Evolutionary conservation across 1,140 invertebrate species (phyloP), one percentile per base, ranked within the genome.

Genomic region (Brachionus rubens): DNA sequence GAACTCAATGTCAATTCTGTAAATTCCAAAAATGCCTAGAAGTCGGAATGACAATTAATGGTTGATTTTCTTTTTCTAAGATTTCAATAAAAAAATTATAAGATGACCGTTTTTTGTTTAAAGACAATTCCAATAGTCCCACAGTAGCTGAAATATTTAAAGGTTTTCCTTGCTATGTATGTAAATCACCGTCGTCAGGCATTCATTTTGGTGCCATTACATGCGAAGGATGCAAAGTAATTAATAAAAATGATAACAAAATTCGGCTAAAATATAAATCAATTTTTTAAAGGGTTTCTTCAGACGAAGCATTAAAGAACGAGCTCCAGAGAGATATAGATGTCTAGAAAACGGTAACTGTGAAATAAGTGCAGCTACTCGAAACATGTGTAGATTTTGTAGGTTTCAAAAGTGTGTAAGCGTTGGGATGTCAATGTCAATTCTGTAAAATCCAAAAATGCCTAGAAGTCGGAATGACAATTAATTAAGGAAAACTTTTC

Each of bases 401-500:
- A 88, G 95, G 78, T 89, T 97, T 79, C 96, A 96, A 87, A 97
- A 97, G 88, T 98, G 95, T 87, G 94, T 97, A 83, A 91, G 92
- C 68, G 94, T 96, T 78, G 95, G 95, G 84, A 98, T 98, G 95
- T 96, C 93, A 82, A 50, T 98, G 96, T 88, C 96, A 98, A 87
- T 98, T 95, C 87, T 99, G 96, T 86, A 90, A 96, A 76, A 99
- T 97, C 85, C 96, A 98, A 86, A 99, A 98, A 85, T 99, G 96
- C 86, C 92, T 98, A 77, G 90, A 93, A 82, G 92, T 98, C 87
- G 95, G 96, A 82, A 99, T 99, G 96, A 94, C 96, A 77, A 88
- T 98, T 82, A 95, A 97, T 90, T n/a, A n/a, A n/a, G n/a, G n/a
- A n/a, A n/a, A n/a, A n/a, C n/a, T n/a, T n/a, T n/a, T n/a, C n/a